Percentiles rank a stretch among this genome's conserved stretches.
These are phyloP conservation scores for Oceanites oceanicus DNA, from an alignment of 2,113 vertebrate genomes.

Conservation along the genomic window DNA sequence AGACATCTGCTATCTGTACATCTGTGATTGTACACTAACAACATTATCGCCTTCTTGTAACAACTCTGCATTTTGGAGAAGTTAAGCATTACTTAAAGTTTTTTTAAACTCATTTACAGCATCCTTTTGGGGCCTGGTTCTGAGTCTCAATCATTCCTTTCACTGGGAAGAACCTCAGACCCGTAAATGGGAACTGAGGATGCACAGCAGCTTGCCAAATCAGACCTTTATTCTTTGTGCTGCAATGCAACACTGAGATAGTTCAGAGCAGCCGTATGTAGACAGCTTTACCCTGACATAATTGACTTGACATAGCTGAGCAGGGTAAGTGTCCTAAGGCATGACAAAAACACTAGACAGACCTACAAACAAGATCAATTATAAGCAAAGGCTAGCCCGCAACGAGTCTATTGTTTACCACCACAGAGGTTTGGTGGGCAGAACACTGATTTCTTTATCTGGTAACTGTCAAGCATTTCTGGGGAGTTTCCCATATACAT, in stretches of 20 bases:
- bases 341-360: constrained; percentile 18
- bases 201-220: not conserved
- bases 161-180: not conserved
- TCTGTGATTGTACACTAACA: not conserved
- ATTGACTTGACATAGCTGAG: constrained; percentile 57
- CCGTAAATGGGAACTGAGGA: not conserved
- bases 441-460: constrained; percentile 59
- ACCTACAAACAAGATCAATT: constrained; percentile 52
- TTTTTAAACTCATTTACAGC: not conserved
- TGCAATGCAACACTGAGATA: not conserved
- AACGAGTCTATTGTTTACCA: not conserved
- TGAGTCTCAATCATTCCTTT: not conserved
- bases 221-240: not conserved
- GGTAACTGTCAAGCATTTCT: not conserved
- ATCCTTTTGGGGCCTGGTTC: not conserved
- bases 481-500: not conserved
- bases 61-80: not conserved
- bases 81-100: not conserved
- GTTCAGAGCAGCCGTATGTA: not conserved
- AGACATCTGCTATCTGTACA: not conserved
- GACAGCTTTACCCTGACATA: constrained; percentile 46
- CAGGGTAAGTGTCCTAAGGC: constrained; percentile 47
- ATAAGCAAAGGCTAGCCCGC: not conserved
- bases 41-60: not conserved
- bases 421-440: not conserved